Evolutionary conservation across 37 sponge, comb jelly and placozoan species (phyloP), one percentile per base, ranked within the genome.

Genomic region (Haliclona indistincta): DNA sequence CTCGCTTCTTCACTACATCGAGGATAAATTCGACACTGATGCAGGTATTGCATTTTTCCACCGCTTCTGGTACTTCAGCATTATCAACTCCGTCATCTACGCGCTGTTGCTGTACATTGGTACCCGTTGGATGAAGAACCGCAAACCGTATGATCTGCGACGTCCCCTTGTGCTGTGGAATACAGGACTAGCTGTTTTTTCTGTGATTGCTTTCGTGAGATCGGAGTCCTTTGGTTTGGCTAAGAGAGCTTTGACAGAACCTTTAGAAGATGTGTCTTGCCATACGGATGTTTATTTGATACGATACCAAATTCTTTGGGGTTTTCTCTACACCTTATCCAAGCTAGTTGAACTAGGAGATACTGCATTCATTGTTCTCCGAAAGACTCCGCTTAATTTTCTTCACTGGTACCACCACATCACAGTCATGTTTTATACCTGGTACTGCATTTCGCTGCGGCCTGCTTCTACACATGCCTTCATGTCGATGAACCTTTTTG

Each of bases 351-450:
- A 92, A 60, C 70, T 88, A 5, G 83, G 83, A 1, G 93, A 92
- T 64, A 92, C 93, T 0, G 60, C 65, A 0, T 92, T 92, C 66
- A 76, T 92, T 25, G 78, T 92, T 11, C 11, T 88, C 10, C 78
- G 89, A 20, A 92, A 92, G 78, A 65, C 68, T 0, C 80, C 77
- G 17, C 85, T 92, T 30, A 74, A 37, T 40, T 92, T 92, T 34
- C 85, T 92, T 25, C 93, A 92, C 82, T 92, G 88, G 88, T 92
- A 92, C 68, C 93, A 92, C 54, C 93, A 92, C 61, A 39, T 92
- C 41, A 84, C 88, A 0, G 85, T 84, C 0, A 49, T 67, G 25
- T 15, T 74, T 11, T 75, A 38, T 66, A 60, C 73, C 44, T 89
- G 75, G 76, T 84, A 81, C 39, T 34, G 30, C 23, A 13, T 70